Evolutionary conservation across 2,888 invertebrate genomes (phyloP).

Genomic region (Synergus umbraculus): DNA sequence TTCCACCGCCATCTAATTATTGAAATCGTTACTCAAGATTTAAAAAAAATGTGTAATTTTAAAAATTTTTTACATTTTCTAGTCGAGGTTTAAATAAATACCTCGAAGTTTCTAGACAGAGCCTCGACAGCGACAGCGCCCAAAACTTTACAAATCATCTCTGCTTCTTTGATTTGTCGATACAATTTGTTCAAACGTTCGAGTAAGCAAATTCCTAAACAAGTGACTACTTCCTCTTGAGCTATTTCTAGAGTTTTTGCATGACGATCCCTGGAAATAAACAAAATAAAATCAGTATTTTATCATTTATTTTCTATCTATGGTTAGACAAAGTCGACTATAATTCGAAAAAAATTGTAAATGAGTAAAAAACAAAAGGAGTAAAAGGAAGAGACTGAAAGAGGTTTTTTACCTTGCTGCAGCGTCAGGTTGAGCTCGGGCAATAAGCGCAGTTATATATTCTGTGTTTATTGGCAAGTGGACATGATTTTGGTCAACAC

Average conservation of each 20-base stretch:
- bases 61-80: background rate
- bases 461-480: slow-evolving; percentile 93
- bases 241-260: slow-evolving; percentile 98
- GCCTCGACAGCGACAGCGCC: slow-evolving; percentile 93
- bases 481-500: slow-evolving; percentile 88
- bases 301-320: background rate
- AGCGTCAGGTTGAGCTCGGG: slow-evolving; percentile 93
- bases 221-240: slow-evolving; percentile 96
- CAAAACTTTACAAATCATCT: slow-evolving; percentile 95
- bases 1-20: slow-evolving; percentile 87
- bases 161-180: slow-evolving; percentile 92
- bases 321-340: no score
- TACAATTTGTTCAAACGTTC: slow-evolving; percentile 93
- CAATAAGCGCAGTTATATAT: slow-evolving; percentile 92
- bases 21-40: background rate
- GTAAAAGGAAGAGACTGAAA: background rate
- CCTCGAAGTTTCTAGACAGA: slow-evolving; percentile 91
- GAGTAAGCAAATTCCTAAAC: slow-evolving; percentile 95
- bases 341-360: no score
- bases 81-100: slow-evolving; percentile 51
- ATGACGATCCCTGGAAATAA: slow-evolving; percentile 86
- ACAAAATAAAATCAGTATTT: background rate
- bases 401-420: slow-evolving; percentile 83
- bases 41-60: slow-evolving; percentile 31
- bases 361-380: background rate